These are phyloP conservation scores for Alosa sapidissima DNA, from an alignment of 2,797 vertebrate genomes.

Conservation along the genomic window DNA sequence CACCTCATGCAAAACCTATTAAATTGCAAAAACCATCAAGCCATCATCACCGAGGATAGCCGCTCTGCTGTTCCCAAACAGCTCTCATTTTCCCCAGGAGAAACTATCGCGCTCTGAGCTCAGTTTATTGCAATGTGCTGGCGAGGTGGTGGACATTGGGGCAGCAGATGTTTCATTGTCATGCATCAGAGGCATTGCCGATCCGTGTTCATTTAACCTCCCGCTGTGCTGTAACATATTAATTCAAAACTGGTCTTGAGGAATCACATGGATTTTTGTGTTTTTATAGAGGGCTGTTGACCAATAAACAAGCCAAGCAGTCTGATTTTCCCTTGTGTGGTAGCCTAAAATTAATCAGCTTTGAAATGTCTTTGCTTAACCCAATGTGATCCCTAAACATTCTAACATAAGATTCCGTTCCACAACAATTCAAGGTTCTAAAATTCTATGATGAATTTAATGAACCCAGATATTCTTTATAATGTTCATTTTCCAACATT, in stretches of 20 bases:
- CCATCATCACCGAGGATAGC: not conserved
- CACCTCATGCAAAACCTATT: not conserved
- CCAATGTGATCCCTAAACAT: no score
- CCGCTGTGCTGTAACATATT: not conserved
- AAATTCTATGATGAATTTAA: no score
- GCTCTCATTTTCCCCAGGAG: not conserved
- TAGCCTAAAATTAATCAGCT: not conserved
- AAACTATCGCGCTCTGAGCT: not conserved
- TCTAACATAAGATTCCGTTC: no score
- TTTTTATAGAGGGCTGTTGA: not conserved
- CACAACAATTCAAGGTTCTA: no score
- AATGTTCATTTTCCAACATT: no score
- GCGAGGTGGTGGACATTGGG: not conserved
- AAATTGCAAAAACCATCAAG: not conserved
- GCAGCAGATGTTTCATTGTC: constrained; percentile 13
- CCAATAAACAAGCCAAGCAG: not conserved
- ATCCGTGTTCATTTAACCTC: not conserved
- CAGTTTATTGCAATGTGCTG: not conserved
- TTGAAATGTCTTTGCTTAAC: not conserved
- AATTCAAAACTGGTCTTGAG: not conserved
- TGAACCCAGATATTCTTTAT: no score
- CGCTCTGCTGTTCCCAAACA: not conserved
- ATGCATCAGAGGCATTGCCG: not conserved
- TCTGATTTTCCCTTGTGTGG: not conserved
- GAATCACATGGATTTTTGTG: not conserved